phyloP scores from a whole-genome alignment of 1,140 invertebrate genomes.

The roundworm (Caenorhabditis elegans) region DNA sequence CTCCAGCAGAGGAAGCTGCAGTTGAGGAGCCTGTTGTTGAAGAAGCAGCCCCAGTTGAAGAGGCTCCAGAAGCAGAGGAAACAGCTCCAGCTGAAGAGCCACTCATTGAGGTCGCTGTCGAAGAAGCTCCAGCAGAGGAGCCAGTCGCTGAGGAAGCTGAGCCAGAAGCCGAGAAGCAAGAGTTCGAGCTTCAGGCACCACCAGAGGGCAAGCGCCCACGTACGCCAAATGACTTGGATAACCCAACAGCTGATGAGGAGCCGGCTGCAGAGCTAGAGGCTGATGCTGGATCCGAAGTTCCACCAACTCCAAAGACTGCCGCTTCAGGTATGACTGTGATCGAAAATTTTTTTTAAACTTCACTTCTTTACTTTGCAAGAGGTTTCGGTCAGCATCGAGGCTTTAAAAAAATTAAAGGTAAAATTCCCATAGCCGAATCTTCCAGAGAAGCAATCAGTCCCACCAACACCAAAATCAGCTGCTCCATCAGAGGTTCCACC shows the following conservation, averaged over 20 bases:
- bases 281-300: constrained; percentile 18
- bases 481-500: constrained; percentile 34
- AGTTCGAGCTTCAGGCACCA: constrained; percentile 59
- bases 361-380: too few relatives aligned
- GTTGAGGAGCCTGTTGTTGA: constrained; percentile 16
- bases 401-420: too few relatives aligned
- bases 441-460: constrained; percentile 25
- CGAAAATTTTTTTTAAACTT: too few relatives aligned
- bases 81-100: constrained; percentile 24
- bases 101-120: background rate
- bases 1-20: constrained; percentile 32
- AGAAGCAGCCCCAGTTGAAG: background rate
- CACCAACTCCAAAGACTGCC: constrained; percentile 43
- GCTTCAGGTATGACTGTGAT: background rate
- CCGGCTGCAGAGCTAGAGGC: constrained; percentile 30
- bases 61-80: constrained; percentile 6
- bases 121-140: constrained; percentile 43
- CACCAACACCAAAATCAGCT: constrained; percentile 36
- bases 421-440: background rate
- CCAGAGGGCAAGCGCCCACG: constrained; percentile 62
- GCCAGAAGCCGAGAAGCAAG: constrained; percentile 38
- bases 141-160: constrained; percentile 50
- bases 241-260: constrained; percentile 45
- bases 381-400: too few relatives aligned
- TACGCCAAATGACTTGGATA: constrained; percentile 64